These are phyloP conservation scores for Aulostomus chinensis DNA, from an alignment of 2,797 vertebrate genomes.

Conservation along the genomic window DNA sequence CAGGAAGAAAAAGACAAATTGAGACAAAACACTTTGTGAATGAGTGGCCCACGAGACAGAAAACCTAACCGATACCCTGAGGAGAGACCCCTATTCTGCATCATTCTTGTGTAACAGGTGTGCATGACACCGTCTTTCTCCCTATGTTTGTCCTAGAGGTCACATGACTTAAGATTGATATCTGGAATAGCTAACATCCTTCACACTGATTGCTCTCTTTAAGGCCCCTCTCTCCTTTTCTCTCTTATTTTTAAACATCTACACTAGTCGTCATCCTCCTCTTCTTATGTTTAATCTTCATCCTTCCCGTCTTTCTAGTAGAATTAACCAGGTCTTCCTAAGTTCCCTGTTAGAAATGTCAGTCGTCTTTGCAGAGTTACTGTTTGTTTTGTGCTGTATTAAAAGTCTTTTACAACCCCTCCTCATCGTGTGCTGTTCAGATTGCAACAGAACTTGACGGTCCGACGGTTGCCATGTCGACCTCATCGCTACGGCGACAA, in stretches of 20 bases:
- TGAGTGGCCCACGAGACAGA: slow-evolving; percentile 60
- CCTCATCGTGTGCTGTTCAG: slow-evolving; percentile 52
- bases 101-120: slow-evolving; percentile 74
- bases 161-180: slow-evolving; percentile 17
- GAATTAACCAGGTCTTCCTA: too few species aligned
- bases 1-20: slow-evolving; percentile 70
- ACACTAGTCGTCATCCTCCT: too few species aligned
- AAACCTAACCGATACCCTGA: slow-evolving; percentile 27
- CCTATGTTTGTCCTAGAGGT: neutral
- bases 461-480: slow-evolving; percentile 89
- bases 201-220: slow-evolving; percentile 19
- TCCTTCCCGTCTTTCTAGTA: too few species aligned
- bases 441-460: slow-evolving; percentile 72
- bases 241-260: too few species aligned
- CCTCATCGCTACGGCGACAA: slow-evolving; percentile 93
- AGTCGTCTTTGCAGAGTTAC: neutral
- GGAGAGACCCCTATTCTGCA: slow-evolving; percentile 53
- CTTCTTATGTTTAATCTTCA: too few species aligned
- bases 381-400: slow-evolving; percentile 34
- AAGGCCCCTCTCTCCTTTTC: too few species aligned
- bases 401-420: slow-evolving; percentile 46
- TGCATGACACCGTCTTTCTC: slow-evolving; percentile 20
- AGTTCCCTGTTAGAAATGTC: too few species aligned
- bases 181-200: slow-evolving; percentile 4
- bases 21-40: slow-evolving; percentile 71